These are phyloP conservation scores for Dryadula phaetusa DNA, from an alignment of 2,888 invertebrate genomes.

Conservation along the genomic window DNA sequence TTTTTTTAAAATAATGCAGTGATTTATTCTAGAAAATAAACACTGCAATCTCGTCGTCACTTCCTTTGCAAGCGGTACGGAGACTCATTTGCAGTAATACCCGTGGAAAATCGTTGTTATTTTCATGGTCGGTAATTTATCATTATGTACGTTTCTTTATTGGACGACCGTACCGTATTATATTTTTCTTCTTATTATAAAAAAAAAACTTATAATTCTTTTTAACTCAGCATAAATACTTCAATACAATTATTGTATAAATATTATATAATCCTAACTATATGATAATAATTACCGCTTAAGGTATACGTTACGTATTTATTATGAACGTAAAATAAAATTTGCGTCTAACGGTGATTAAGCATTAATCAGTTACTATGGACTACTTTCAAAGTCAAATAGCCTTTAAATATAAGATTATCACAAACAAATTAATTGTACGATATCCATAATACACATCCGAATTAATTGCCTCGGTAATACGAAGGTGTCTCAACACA, in stretches of 20 bases:
- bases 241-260: not conserved
- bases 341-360: too few relatives aligned
- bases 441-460: not conserved
- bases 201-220: not conserved
- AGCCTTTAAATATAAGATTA: not conserved
- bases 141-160: slow-evolving; percentile 23
- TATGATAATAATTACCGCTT: too few relatives aligned
- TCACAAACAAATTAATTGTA: not conserved
- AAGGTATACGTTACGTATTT: too few relatives aligned
- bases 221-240: not conserved
- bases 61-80: slow-evolving; percentile 39
- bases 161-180: not conserved
- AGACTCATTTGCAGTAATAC: slow-evolving; percentile 39
- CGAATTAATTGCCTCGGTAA: not conserved
- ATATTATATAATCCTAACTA: not conserved
- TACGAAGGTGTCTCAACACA: not conserved
- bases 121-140: slow-evolving; percentile 38
- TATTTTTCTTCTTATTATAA: not conserved
- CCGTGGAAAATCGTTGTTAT: slow-evolving; percentile 40
- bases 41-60: slow-evolving; percentile 25
- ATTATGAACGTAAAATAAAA: too few relatives aligned
- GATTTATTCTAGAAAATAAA: slow-evolving; percentile 12
- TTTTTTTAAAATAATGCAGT: too few relatives aligned
- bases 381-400: too few relatives aligned
- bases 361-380: too few relatives aligned